Evolutionary conservation across 2,113 vertebrate species (phyloP).

Genomic region (Machaerirhynchus nigripectus): DNA sequence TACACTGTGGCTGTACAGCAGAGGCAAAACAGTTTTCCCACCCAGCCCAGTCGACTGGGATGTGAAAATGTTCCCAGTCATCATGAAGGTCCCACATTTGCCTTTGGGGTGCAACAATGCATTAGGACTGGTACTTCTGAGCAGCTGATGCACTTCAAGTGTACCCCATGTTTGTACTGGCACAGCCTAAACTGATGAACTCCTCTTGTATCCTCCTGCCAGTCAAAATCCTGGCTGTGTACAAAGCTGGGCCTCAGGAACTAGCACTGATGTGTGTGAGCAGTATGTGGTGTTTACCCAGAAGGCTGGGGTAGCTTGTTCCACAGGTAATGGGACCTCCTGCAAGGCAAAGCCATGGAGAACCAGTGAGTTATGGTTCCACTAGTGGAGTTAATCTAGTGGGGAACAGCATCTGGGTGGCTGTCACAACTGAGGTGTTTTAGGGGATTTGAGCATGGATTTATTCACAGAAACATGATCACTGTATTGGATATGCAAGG

Average conservation of each 20-base stretch:
- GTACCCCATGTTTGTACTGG: background rate
- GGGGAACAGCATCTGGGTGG: background rate
- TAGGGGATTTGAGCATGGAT: background rate
- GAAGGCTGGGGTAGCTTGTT: background rate
- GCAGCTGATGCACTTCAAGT: background rate
- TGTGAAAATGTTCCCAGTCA: background rate
- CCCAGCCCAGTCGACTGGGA: background rate
- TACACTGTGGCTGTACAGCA: accelerated
- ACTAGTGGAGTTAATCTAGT: background rate
- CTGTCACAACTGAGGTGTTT: background rate
- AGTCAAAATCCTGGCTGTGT: background rate
- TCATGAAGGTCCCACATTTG: background rate
- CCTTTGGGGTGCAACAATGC: background rate
- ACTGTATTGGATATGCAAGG: background rate
- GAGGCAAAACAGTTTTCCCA: background rate
- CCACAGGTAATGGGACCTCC: background rate
- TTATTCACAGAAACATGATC: background rate
- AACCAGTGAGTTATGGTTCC: background rate
- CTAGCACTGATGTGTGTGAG: background rate
- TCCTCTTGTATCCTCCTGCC: background rate
- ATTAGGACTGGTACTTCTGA: background rate
- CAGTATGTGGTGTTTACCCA: background rate
- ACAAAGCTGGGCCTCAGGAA: background rate
- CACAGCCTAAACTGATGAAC: background rate
- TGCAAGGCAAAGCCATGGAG: background rate